Percentiles rank a stretch among this genome's conserved stretches.
These are phyloP conservation scores for Drepana falcataria DNA, from an alignment of 2,888 invertebrate species.

Conservation along the genomic window DNA sequence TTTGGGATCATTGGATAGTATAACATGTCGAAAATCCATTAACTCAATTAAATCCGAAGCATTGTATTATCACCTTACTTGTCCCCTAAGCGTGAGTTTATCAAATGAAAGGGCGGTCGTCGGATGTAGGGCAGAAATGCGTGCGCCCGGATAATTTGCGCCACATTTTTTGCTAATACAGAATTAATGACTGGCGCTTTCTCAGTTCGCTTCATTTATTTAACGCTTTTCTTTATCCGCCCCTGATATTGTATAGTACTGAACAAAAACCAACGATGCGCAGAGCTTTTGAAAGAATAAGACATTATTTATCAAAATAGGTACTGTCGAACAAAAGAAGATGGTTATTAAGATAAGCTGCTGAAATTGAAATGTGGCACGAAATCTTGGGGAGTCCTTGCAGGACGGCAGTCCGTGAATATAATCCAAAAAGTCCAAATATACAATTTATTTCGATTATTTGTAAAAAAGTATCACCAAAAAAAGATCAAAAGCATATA, in stretches of 20 bases:
- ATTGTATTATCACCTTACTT: neutral
- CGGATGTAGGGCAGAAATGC: neutral
- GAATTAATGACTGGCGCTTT: conserved; percentile 3
- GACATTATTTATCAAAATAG: neutral
- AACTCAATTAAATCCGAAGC: neutral
- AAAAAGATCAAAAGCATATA: no score
- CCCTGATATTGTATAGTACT: neutral
- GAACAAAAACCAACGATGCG: neutral
- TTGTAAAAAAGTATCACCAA: no score
- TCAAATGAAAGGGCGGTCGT: conserved; percentile 1
- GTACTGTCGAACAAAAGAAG: neutral
- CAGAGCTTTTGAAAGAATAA: neutral
- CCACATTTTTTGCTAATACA: conserved; percentile 1
- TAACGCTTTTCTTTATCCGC: neutral
- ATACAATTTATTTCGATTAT: no score
- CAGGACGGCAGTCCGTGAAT: no score
- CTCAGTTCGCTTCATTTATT: conserved; percentile 1
- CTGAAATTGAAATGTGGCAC: no score
- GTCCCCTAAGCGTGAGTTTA: conserved; percentile 1
- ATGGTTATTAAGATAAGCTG: no score
- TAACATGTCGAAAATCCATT: neutral
- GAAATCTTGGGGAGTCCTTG: no score
- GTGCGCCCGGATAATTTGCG: conserved; percentile 3
- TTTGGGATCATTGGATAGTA: no score
- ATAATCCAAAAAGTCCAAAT: no score